Evolutionary conservation across 2,113 vertebrate species (phyloP).

Genomic region (Dasypus novemcinctus): DNA sequence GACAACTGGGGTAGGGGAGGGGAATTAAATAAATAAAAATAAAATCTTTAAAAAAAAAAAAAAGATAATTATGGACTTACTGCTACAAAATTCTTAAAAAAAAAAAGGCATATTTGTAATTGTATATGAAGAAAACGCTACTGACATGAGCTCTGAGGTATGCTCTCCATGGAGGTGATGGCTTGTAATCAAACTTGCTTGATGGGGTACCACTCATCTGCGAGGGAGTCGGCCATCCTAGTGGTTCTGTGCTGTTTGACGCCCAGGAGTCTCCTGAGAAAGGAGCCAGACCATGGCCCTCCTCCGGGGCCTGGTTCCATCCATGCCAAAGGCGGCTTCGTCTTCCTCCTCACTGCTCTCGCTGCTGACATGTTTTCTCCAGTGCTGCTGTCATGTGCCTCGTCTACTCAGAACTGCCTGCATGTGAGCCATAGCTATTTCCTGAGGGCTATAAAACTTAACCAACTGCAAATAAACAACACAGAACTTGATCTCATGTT

Average conservation of each 20-base stretch:
- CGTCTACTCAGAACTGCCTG: not conserved
- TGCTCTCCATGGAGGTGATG: not conserved
- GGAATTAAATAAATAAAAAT: no score
- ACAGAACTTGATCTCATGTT: conserved; percentile 49
- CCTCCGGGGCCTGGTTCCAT: accelerated
- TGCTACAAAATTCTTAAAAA: not conserved
- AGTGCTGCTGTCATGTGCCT: not conserved
- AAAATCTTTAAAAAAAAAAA: no score
- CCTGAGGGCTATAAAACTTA: conserved; percentile 61
- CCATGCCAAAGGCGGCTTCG: not conserved
- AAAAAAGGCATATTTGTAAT: not conserved
- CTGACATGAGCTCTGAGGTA: not conserved
- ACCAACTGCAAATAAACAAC: conserved; percentile 61
- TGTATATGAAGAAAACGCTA: not conserved
- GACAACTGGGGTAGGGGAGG: no score
- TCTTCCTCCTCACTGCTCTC: not conserved
- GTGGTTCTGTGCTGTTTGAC: no score
- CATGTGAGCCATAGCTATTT: conserved; percentile 57
- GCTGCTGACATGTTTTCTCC: not conserved
- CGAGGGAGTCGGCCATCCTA: not conserved
- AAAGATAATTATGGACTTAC: not conserved
- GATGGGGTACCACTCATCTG: not conserved
- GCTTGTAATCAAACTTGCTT: not conserved
- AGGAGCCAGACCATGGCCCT: not conserved
- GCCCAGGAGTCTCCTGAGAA: not conserved